Base-by-base conservation (phyloP, 2,113 vertebrate genomes). In the Stegastes partitus region DNA sequence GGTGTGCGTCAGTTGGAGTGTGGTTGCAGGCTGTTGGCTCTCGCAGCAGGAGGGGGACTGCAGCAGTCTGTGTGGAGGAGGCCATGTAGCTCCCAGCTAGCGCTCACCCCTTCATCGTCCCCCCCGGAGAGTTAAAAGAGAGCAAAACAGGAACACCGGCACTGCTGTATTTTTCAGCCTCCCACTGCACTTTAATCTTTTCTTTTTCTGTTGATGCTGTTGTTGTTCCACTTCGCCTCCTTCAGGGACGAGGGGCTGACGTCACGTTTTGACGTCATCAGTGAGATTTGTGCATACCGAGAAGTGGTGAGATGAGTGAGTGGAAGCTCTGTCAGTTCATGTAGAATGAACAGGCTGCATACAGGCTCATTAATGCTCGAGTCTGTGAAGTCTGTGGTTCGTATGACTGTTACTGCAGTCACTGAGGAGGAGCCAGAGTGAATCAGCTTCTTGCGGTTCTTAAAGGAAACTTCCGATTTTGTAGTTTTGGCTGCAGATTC, bases 11-110 rank as follows among this genome's bases (percentile, higher is more conserved):
- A 31, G 42, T 31, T 31, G 57, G 0, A 0, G 59, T 2, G 22
- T 45, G 64, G 56, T 72, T 79, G 64, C 44, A 49, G 76, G 83
- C 80, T 78, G 80, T 78, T 78, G 47, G 86, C 71, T 85, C 47
- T 72, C 34, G 3, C 79, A 49, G 79, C 31, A 25, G 82, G 63
- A 25, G 78, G 54, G 28, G 34, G 16, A 18, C 55, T 44, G 80
- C 71, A 72, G 71, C 59, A 57, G 84, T 68, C 67, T 80, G 56
- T 49, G 70, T 19, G 49, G 79, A 72, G 68, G 74, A 57, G 75
- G 71, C 50, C 11, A 0, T 18, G 56, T 78, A 67, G 74, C 87
- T 61, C 55, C 25, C 66, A 68, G 81, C 84, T 28, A 70, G 25
- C 14, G 10, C 72, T 74, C 74, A 64, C 68, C 67, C 71, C 73